phyloP scores from a whole-genome alignment of 2,888 invertebrate genomes.

The Lissonota sp. region DNA sequence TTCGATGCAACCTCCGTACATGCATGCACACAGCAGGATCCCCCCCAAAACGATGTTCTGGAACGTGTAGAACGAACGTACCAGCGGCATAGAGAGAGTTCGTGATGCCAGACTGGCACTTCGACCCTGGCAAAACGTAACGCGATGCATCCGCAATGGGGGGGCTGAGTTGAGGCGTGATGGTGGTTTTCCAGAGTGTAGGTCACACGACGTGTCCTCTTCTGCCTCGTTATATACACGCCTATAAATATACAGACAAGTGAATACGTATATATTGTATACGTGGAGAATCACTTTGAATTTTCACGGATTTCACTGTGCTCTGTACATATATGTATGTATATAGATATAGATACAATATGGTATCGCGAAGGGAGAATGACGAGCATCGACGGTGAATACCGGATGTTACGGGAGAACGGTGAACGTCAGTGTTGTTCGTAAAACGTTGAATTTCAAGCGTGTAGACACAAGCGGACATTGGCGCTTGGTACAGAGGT shows the following conservation, averaged over 20 bases:
- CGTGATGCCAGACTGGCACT: conserved; percentile 15
- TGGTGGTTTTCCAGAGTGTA: conserved; percentile 58
- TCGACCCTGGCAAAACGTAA: conserved; percentile 23
- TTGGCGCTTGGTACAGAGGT: conserved; percentile 54
- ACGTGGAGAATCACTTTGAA: conserved; percentile 41
- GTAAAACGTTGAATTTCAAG: conserved; percentile 60
- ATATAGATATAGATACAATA: conserved; percentile 24
- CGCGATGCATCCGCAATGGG: conserved; percentile 38
- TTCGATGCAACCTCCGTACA: conserved; percentile 65
- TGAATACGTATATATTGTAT: conserved; percentile 1
- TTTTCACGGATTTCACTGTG: conserved; percentile 33
- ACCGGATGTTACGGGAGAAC: conserved; percentile 62
- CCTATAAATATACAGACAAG: conserved; percentile 1
- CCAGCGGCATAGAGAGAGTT: neutral
- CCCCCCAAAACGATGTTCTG: conserved; percentile 43
- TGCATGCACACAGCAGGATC: neutral
- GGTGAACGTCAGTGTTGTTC: conserved; percentile 58
- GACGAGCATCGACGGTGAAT: conserved; percentile 43
- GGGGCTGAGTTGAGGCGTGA: conserved; percentile 32
- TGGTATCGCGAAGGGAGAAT: conserved; percentile 41
- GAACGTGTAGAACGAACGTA: conserved; percentile 41
- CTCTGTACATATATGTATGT: conserved; percentile 7
- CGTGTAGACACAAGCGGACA: conserved; percentile 67
- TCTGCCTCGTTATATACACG: neutral
- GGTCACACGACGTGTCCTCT: conserved; percentile 48